Conservation (phyloP, 2,888 invertebrate species). For the Julus scandinavius region DNA sequence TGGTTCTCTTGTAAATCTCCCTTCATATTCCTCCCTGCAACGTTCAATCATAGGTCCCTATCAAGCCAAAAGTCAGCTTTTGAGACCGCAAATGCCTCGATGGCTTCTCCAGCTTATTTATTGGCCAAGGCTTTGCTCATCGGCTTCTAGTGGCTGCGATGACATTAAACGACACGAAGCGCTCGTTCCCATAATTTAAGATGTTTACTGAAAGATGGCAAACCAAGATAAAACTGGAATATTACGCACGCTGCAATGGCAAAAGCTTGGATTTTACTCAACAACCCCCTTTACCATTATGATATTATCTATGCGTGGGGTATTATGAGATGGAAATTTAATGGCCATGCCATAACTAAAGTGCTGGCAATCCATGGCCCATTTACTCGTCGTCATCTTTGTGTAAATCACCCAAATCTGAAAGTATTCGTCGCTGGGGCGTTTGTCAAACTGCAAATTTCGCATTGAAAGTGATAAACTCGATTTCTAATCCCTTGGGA, state of each 20-base stretch:
- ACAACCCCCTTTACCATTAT: constrained; percentile 40
- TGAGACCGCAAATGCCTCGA: constrained; percentile 48
- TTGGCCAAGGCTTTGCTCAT: constrained; percentile 43
- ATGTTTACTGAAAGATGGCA: constrained; percentile 53
- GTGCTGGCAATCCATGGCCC: constrained; percentile 40
- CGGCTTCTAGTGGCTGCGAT: constrained; percentile 46
- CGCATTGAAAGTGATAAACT: background rate
- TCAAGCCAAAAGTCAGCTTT: constrained; percentile 49
- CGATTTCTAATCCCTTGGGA: background rate
- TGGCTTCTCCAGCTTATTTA: constrained; percentile 31
- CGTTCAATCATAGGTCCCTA: constrained; percentile 46
- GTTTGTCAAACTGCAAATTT: background rate
- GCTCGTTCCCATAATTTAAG: constrained; percentile 52
- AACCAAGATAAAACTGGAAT: background rate
- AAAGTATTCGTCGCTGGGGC: constrained; percentile 25
- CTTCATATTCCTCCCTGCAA: background rate
- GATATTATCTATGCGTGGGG: constrained; percentile 48
- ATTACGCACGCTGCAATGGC: background rate
- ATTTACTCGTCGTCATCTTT: constrained; percentile 19
- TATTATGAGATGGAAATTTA: constrained; percentile 46
- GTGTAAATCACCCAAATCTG: constrained; percentile 28
- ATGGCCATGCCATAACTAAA: constrained; percentile 43
- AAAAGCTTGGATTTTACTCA: background rate
- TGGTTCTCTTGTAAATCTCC: background rate
- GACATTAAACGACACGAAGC: constrained; percentile 47